Conservation (phyloP, 2,797 vertebrate species). For the Ptychobarbus kaznakovi region DNA sequence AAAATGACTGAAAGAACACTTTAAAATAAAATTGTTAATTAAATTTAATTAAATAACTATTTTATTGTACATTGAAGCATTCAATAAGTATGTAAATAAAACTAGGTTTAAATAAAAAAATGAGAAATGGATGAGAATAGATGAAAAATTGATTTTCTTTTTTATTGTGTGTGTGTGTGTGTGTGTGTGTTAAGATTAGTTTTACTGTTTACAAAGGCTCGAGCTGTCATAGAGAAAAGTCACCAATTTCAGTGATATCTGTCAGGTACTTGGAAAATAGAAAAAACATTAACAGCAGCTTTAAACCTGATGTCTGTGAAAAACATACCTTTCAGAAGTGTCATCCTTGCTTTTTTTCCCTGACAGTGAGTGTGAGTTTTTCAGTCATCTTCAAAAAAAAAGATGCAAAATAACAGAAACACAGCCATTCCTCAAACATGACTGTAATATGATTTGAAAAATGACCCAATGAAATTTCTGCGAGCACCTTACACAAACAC, state of each 20-base stretch:
- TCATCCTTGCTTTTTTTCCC: not conserved
- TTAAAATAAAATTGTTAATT: not conserved
- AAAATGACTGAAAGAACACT: not conserved
- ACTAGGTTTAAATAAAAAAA: not conserved
- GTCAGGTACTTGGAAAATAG: not conserved
- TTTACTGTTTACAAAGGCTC: not conserved
- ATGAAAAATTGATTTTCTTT: not conserved
- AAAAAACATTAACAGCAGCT: not conserved
- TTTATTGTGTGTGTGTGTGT: too few species aligned
- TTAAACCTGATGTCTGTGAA: not conserved
- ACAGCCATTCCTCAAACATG: slow-evolving; percentile 17
- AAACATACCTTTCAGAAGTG: not conserved
- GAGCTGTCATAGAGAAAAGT: slow-evolving; percentile 15
- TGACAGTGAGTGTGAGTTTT: slow-evolving; percentile 2
- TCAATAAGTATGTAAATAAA: not conserved
- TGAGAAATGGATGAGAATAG: not conserved
- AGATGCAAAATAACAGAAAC: not conserved
- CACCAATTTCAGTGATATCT: not conserved
- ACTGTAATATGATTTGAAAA: slow-evolving; percentile 32
- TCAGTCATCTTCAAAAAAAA: slow-evolving; percentile 23
- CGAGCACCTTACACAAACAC: slow-evolving; percentile 17
- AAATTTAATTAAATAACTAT: not conserved
- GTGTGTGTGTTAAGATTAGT: not conserved
- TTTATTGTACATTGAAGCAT: not conserved
- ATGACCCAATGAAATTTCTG: slow-evolving; percentile 29